Conservation (phyloP, 1,140 invertebrate species). For the Tenebrio molitor region DNA sequence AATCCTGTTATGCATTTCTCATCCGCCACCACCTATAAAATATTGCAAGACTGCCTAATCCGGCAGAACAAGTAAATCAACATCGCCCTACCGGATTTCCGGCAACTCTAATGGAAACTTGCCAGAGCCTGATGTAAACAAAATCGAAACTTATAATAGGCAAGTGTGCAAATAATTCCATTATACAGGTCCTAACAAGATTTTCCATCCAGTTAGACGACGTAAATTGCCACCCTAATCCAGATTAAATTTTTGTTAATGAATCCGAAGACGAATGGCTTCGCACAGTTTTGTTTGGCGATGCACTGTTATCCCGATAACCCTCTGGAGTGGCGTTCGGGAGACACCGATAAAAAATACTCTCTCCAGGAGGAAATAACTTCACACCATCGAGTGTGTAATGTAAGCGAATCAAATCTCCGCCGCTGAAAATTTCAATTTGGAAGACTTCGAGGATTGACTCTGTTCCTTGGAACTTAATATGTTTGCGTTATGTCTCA, state of each 20-base stretch:
- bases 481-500: constrained; percentile 31
- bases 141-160: not conserved
- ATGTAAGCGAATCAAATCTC: constrained; percentile 25
- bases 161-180: not conserved
- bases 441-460: constrained; percentile 18
- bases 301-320: constrained; percentile 6
- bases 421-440: constrained; percentile 30
- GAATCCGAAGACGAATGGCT: not conserved
- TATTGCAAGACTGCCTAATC: not conserved
- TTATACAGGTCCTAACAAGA: not conserved
- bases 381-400: constrained; percentile 3
- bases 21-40: too few species aligned
- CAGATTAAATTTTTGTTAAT: constrained; percentile 7
- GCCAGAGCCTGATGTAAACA: not conserved
- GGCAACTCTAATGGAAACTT: not conserved
- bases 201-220: not conserved
- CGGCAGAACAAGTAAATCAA: not conserved
- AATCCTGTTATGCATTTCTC: not conserved
- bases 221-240: not conserved
- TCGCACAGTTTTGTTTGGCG: not conserved
- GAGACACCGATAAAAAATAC: constrained; percentile 6
- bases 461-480: constrained; percentile 30
- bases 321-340: not conserved
- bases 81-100: not conserved
- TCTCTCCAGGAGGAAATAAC: constrained; percentile 21